These are phyloP conservation scores for Heteromyza rotundicornis DNA, from an alignment of 2,888 invertebrate genomes.

Conservation along the genomic window DNA sequence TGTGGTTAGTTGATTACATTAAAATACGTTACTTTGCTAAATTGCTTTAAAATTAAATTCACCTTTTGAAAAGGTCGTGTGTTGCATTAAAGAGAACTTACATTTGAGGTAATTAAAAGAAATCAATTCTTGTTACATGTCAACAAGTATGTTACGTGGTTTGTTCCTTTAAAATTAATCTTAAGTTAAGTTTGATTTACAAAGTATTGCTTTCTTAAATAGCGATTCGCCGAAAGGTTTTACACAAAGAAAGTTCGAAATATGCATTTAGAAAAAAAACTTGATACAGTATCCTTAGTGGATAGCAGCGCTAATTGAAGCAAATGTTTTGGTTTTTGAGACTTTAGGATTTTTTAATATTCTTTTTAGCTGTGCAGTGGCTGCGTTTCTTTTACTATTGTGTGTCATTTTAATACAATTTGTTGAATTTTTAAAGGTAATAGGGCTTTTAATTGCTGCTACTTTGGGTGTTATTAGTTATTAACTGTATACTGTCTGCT, in stretches of 20 bases:
- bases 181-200: constrained; percentile 2
- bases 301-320: too few species aligned
- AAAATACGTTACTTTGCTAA: constrained; percentile 11
- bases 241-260: too few species aligned
- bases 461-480: too few species aligned
- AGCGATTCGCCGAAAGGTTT: neutral
- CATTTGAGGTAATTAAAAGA: constrained; percentile 42
- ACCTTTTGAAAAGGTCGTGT: constrained; percentile 9
- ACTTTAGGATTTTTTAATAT: too few species aligned
- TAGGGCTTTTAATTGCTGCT: too few species aligned
- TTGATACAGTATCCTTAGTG: too few species aligned
- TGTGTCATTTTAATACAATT: too few species aligned
- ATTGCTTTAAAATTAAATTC: constrained; percentile 11
- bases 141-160: neutral
- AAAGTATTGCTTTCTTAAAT: constrained; percentile 4
- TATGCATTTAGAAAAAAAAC: too few species aligned
- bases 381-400: too few species aligned
- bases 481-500: constrained; percentile 33
- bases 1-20: constrained; percentile 9
- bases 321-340: too few species aligned
- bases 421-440: too few species aligned
- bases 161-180: neutral
- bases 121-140: neutral
- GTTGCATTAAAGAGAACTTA: constrained; percentile 34
- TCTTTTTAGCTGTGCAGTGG: too few species aligned